phyloP scores from a whole-genome alignment of 1,140 invertebrate genomes.

The Drosophila malerkotliana region DNA sequence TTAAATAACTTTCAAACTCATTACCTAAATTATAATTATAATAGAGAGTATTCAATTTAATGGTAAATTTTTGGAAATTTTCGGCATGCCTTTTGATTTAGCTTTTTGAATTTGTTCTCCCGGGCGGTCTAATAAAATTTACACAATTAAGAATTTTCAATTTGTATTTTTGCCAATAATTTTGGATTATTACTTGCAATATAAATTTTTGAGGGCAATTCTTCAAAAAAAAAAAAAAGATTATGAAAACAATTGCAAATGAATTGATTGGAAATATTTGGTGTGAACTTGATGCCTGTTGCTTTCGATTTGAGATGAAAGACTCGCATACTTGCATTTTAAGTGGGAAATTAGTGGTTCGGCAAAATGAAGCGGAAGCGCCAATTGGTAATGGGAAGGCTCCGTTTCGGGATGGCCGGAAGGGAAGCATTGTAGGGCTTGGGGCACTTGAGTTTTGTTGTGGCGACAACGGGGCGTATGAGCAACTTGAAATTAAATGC shows the following conservation, averaged over 20 bases:
- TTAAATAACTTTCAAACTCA: not conserved
- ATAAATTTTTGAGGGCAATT: conserved; percentile 11
- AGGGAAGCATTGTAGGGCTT: not conserved
- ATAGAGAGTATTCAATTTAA: conserved; percentile 7
- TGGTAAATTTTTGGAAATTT: not conserved
- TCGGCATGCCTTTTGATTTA: conserved; percentile 11
- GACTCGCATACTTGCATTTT: conserved; percentile 58
- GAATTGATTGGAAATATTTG: not conserved
- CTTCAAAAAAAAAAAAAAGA: conserved; percentile 15
- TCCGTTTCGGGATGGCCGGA: conserved; percentile 6
- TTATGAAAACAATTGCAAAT: conserved; percentile 15
- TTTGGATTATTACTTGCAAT: conserved; percentile 14
- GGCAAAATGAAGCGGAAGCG: conserved; percentile 38
- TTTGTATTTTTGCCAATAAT: conserved; percentile 22
- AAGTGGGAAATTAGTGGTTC: conserved; percentile 56
- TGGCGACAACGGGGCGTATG: conserved; percentile 54
- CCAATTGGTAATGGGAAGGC: conserved; percentile 21
- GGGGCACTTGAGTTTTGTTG: conserved; percentile 7
- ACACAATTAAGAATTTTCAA: conserved; percentile 44
- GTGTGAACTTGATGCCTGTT: not conserved
- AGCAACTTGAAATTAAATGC: conserved; percentile 55
- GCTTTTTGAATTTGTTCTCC: conserved; percentile 6
- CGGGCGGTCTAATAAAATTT: conserved; percentile 7
- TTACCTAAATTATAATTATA: not conserved
- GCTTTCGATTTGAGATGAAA: conserved; percentile 51